Base-by-base conservation (phyloP, 30 jellyfish, hydroid and myxozoan genomes). In the Rhopilema esculentum region DNA sequence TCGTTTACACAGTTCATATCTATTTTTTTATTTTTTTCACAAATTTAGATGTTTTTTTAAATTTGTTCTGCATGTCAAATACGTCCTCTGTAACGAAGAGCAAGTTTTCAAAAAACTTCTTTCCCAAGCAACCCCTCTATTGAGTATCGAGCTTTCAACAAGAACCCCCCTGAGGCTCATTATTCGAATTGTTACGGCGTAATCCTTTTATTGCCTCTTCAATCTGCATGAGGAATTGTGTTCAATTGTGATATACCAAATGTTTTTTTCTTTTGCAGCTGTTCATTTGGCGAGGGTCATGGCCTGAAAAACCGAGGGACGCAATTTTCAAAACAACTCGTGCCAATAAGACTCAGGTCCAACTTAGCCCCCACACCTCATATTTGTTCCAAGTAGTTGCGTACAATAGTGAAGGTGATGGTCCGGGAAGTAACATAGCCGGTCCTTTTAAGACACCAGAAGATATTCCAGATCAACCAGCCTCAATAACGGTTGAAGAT, bases 361-460 rank as follows among this genome's bases (percentile, higher is more conserved):
- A 49, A 21, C 94, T 93, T 0, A 82, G 63, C 23, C 97, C 98
- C 65, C 72, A 63, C 70, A 82, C 98, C 16, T 77, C 94, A 16
- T 93, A 93, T 49, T 66, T 79, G 28, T 93, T 93, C 84, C 96
- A 88, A 88, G 98, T 93, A 8, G 88, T 93, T 66, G 98, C 98
- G 27, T 93, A 66, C 88, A 93, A 93, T 72, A 87, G 87, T 19
- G 95, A 82, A 4, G 98, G 98, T 18, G 89, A 93, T 88, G 98
- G 98, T 28, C 98, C 98, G 63, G 95, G 94, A 29, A 93, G 98
- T 75, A 75, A 75, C 87, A 69, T 77, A 16, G 90, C 90, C 85
- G 98, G 98, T 26, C 97, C 98, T 24, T 68, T 80, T 27, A 88
- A 28, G 31, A 93, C 98, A 65, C 96, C 98, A 69, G 98, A 93